These are phyloP conservation scores for Eubasilissa regina DNA, from an alignment of 1,140 invertebrate genomes.

Conservation along the genomic window DNA sequence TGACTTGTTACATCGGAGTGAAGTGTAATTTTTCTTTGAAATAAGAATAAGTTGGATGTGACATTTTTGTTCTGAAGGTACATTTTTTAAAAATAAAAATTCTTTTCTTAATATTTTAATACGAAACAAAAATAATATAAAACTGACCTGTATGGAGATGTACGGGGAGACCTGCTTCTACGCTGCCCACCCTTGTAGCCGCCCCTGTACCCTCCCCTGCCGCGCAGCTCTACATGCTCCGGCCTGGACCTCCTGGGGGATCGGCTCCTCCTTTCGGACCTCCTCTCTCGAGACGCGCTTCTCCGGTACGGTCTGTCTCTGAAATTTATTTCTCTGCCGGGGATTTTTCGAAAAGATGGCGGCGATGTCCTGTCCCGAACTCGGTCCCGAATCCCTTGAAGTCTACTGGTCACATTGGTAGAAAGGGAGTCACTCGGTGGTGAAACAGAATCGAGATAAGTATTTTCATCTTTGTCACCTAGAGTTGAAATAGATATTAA, in stretches of 20 bases:
- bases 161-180: neutral
- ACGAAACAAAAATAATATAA: too few relatives aligned
- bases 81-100: too few relatives aligned
- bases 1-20: too few relatives aligned
- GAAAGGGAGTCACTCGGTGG: neutral
- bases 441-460: neutral
- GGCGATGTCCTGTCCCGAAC: neutral
- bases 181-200: too few relatives aligned
- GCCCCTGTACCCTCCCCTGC: neutral
- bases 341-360: neutral
- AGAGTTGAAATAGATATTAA: too few relatives aligned
- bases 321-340: neutral
- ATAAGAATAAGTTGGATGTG: too few relatives aligned
- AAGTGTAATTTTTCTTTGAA: too few relatives aligned
- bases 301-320: neutral
- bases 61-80: too few relatives aligned
- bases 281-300: constrained; percentile 18
- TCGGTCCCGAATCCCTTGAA: neutral
- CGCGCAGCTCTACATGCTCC: neutral
- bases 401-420: neutral
- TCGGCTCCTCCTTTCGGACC: constrained; percentile 13
- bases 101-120: too few relatives aligned
- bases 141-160: too few relatives aligned
- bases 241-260: constrained; percentile 21
- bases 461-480: too few relatives aligned